These are phyloP conservation scores for Clavelina lepadiformis DNA, from an alignment of 23 tunicate species.

Conservation along the genomic window DNA sequence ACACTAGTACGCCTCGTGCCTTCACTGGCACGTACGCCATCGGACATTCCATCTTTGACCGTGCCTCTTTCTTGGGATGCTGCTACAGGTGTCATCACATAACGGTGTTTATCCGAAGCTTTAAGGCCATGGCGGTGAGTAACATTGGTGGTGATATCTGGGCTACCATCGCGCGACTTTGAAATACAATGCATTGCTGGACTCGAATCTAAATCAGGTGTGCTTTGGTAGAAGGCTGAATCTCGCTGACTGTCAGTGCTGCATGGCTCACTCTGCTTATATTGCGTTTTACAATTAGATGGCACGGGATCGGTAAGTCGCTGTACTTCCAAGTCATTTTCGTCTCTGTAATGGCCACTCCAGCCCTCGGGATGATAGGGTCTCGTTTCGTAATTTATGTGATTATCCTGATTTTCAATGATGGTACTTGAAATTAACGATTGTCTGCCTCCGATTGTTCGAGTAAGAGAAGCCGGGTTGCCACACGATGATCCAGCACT, in stretches of 20 bases:
- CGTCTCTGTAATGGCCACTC: slow-evolving; percentile 38
- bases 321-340: slow-evolving; percentile 69
- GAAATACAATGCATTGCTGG: slow-evolving; percentile 22
- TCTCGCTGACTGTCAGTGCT: slow-evolving; percentile 33
- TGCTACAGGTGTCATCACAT: too few species aligned
- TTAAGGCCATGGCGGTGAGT: too few species aligned
- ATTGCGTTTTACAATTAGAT: too few species aligned
- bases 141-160: slow-evolving; percentile 18
- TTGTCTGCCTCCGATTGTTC: slow-evolving; percentile 6
- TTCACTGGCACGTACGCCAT: too few species aligned
- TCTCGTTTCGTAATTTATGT: not conserved
- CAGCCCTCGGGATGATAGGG: slow-evolving; percentile 17
- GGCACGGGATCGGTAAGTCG: slow-evolving; percentile 28
- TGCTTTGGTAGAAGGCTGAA: slow-evolving; percentile 72
- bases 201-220: slow-evolving; percentile 31
- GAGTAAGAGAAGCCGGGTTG: slow-evolving; percentile 33
- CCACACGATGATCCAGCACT: slow-evolving; percentile 57
- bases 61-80: too few species aligned
- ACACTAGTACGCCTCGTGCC: too few species aligned
- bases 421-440: not conserved
- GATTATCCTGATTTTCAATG: slow-evolving; percentile 6
- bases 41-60: too few species aligned
- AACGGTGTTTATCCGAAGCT: too few species aligned
- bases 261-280: slow-evolving; percentile 4
- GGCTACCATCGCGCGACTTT: slow-evolving; percentile 48